Evolutionary conservation across 2,888 invertebrate genomes (phyloP).

Genomic region (Heliconius cydno): DNA sequence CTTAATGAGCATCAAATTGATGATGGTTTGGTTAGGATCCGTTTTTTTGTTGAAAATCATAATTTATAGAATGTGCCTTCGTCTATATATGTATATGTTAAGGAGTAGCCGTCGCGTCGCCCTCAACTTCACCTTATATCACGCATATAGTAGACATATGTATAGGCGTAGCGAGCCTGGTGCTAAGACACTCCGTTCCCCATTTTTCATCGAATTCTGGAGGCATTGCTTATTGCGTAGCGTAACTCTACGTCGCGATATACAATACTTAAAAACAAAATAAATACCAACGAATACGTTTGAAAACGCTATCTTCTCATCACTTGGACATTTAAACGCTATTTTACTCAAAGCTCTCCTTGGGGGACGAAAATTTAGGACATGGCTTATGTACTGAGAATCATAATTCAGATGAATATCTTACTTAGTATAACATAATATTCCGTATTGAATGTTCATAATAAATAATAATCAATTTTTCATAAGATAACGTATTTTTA

Average conservation of each 20-base stretch:
- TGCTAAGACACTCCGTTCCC: neutral
- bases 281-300: neutral
- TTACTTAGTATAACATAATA: neutral
- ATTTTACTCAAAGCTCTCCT: conserved; percentile 51
- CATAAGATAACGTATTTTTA: no score
- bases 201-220: neutral
- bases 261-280: neutral
- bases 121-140: neutral
- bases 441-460: no score
- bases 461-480: no score
- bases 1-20: no score
- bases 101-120: no score
- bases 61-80: no score
- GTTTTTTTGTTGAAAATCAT: no score
- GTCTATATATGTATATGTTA: no score
- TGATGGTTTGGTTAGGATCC: no score
- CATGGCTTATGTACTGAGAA: conserved; percentile 43
- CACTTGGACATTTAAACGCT: conserved; percentile 38
- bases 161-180: neutral
- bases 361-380: conserved; percentile 48
- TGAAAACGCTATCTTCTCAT: neutral
- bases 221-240: no score
- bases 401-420: conserved; percentile 6
- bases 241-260: no score
- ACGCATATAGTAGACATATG: neutral